phyloP scores from a whole-genome alignment of 2,113 vertebrate species.

The Romanogobio albipinnatus region DNA sequence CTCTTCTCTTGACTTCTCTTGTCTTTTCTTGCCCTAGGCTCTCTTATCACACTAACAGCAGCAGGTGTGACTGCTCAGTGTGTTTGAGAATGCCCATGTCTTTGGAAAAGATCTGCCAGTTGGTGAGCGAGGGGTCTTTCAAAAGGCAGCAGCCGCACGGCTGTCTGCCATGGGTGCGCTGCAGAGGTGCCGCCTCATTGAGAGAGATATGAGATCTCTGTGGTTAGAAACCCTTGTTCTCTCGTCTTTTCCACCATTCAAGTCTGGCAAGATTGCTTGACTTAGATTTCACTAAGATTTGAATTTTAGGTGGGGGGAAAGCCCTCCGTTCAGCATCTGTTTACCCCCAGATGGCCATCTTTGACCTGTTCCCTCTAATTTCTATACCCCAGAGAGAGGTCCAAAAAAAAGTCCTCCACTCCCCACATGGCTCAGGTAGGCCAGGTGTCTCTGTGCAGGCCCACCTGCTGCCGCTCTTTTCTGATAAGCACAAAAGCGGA shows the following conservation, averaged over 20 bases:
- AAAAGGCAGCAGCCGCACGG: neutral
- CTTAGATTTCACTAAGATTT: constrained; percentile 71
- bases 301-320: constrained; percentile 15
- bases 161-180: neutral
- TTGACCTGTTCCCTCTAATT: constrained; percentile 45
- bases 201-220: constrained; percentile 46
- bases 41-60: constrained; percentile 29
- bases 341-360: constrained; percentile 36
- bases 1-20: neutral
- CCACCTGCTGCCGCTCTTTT: constrained; percentile 69
- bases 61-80: constrained; percentile 49
- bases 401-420: constrained; percentile 43
- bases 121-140: constrained; percentile 27
- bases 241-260: constrained; percentile 48
- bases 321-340: constrained; percentile 67
- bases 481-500: constrained; percentile 59
- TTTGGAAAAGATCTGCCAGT: neutral
- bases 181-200: constrained; percentile 9
- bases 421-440: constrained; percentile 60
- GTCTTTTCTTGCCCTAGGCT: neutral
- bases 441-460: constrained; percentile 62
- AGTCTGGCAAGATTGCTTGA: constrained; percentile 64
- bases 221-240: constrained; percentile 42
- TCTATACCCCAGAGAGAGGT: constrained; percentile 50
- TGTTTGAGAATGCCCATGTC: neutral